Evolutionary conservation across 2,797 vertebrate species (phyloP), one percentile per base, ranked within the genome.

Genomic region (Protonibea diacanthus): DNA sequence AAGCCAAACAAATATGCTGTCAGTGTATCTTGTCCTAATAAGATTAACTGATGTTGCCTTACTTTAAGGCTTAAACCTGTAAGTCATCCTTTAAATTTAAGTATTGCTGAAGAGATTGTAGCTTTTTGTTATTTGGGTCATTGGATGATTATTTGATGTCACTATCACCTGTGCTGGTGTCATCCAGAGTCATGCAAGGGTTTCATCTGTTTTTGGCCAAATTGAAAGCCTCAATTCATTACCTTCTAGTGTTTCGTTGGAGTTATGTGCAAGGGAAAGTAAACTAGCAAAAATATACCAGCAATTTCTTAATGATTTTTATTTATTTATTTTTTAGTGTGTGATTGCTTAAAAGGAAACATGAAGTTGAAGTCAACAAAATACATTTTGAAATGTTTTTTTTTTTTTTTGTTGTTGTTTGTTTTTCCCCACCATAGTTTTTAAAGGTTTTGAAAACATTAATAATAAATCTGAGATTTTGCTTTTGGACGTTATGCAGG

Each of bases 1-100:
- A 63, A 61, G 17, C 53, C 29, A 53, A 52, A 60, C n/a, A 64
- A 65, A 27, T 63, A 49, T 29, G 20, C 42, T 61, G 18, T 27
- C 12, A 48, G 27, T 60, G 71, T 49, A 59, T 71, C 23, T 77
- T 57, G 14, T 63, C 15, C 5, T 65, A 63, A 79, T 64, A 33
- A 60, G 38, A 78, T 56, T 42, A 64, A 42, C 33, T 21, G 11
- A 29, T 6, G 21, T 61, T 15, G 13, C 23, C 38, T 53, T 48
- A 21, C 23, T 55, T 63, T n/a, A 14, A 17, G 44, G 21, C 20
- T 67, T 68, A 21, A 25, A 56, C 11, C 42, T 60, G 4, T 2
- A 44, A 53, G 6, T 66, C 1, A 3, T 58, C 71, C 15, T 57
- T 25, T 21, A 13, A 70, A 11, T 56, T 25, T 42, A 21, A 53